Base-by-base conservation (phyloP, 2,888 invertebrate species). In the Drosophila niveifrons region DNA sequence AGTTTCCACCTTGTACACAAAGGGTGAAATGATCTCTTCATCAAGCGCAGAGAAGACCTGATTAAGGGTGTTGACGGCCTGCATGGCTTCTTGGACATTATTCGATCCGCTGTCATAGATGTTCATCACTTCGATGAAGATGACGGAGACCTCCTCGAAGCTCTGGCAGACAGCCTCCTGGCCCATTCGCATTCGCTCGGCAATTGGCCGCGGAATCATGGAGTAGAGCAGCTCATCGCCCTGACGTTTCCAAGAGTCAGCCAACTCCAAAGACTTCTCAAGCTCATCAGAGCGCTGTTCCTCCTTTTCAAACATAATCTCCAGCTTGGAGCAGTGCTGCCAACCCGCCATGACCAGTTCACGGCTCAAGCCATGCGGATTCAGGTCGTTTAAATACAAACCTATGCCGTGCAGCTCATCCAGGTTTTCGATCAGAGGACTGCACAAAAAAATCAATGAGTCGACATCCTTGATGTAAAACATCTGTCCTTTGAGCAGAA, bases 1-100 rank as follows among this genome's bases (percentile, higher is more conserved):
- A 0, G 98, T 98, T 93, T 98, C 98, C 66, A 98, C 98, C 95
- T 98, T 98, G 90, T 98, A 98, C 1, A 97, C 97, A 64, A 96
- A 94, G 78, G 96, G 97, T 36, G 95, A 94, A 86, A 98, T 97
- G 88, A 97, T 95, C 50, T 97, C 94, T 28, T 96, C 94, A 91
- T 98, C 98, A 80, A 98, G 96, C 75, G 95, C 95, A 0, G 96
- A 96, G 93, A 96, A 98, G 0, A 97, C 96, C 2, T 95, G 95
- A 91, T 98, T 98, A 94, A 98, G 96, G 41, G 96, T 96, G 7
- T 95, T 95, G 0, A 97, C 97, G 0, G 97, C 95, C 80, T 96
- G 96, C 96, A 96, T 95, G 66, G 96, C 96, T 34, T 94, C 93
- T 77, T 92, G 89, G 9, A 92, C 86, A 44, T 90, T 92, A 50